phyloP scores from a whole-genome alignment of 1,140 invertebrate species.

The Papilio glaucus region DNA sequence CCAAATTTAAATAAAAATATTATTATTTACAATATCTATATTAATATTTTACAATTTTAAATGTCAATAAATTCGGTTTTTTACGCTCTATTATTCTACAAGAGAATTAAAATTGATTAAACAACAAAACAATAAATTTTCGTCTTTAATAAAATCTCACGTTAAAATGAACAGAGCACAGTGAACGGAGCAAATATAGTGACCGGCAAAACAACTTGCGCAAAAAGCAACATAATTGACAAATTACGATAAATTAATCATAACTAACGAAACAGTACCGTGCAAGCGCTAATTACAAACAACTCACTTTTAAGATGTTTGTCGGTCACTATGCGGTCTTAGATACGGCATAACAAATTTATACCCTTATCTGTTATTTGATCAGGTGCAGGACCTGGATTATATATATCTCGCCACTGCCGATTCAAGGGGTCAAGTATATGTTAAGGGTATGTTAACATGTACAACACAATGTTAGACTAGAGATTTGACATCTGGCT shows the following conservation, averaged over 20 bases:
- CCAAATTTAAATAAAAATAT: neutral
- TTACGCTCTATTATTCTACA: too few relatives aligned
- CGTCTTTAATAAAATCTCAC: neutral
- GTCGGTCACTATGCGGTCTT: neutral
- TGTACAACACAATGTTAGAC: too few relatives aligned
- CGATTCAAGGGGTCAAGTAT: too few relatives aligned
- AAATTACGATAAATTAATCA: neutral
- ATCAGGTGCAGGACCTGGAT: too few relatives aligned
- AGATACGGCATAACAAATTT: too few relatives aligned
- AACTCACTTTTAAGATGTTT: neutral
- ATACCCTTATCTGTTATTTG: too few relatives aligned
- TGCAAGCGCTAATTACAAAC: slow-evolving; percentile 3
- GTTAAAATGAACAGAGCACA: neutral
- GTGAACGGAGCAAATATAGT: too few relatives aligned
- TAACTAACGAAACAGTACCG: neutral
- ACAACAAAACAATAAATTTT: too few relatives aligned
- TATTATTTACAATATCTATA: neutral
- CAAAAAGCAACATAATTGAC: neutral
- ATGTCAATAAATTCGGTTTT: neutral
- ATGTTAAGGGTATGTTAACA: too few relatives aligned
- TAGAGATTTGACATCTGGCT: too few relatives aligned
- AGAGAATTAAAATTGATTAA: too few relatives aligned
- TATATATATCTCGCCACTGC: too few relatives aligned
- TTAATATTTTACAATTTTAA: neutral
- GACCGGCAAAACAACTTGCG: neutral